Evolutionary conservation across 2,113 vertebrate species (phyloP).

Genomic region (Psophia crepitans): DNA sequence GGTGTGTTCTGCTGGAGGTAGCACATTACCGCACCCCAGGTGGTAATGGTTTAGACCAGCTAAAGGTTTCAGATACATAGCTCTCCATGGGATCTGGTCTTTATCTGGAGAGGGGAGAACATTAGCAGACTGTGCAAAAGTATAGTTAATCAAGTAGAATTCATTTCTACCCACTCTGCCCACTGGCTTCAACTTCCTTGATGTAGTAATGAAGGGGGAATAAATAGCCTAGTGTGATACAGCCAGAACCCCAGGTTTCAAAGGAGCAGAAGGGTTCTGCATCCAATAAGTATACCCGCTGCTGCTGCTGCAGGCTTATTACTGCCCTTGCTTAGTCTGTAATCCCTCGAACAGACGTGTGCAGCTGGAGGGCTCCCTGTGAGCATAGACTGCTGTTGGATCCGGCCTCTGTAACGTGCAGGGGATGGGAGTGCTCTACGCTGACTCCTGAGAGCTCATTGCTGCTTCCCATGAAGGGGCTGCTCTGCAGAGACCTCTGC

Average conservation of each 20-base stretch:
- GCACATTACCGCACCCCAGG: background rate
- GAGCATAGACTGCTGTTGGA: background rate
- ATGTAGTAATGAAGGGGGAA: background rate
- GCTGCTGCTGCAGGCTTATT: background rate
- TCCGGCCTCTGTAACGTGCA: background rate
- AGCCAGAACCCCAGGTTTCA: background rate
- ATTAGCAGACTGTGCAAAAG: background rate
- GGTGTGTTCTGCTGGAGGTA: background rate
- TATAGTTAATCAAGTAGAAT: background rate
- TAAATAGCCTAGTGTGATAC: background rate
- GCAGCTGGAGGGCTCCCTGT: background rate
- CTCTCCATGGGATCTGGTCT: background rate
- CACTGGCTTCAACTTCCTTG: background rate
- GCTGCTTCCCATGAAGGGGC: background rate
- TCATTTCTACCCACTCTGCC: background rate
- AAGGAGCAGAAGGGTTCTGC: background rate
- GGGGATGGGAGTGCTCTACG: background rate
- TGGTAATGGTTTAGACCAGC: background rate
- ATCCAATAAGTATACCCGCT: background rate
- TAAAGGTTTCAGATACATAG: fast-evolving
- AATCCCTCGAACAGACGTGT: background rate
- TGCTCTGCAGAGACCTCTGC: background rate
- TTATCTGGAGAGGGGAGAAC: background rate
- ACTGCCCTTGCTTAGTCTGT: background rate
- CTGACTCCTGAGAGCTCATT: background rate